Base-by-base conservation (phyloP, 2,797 vertebrate genomes). In the Danio albolineatus region DNA sequence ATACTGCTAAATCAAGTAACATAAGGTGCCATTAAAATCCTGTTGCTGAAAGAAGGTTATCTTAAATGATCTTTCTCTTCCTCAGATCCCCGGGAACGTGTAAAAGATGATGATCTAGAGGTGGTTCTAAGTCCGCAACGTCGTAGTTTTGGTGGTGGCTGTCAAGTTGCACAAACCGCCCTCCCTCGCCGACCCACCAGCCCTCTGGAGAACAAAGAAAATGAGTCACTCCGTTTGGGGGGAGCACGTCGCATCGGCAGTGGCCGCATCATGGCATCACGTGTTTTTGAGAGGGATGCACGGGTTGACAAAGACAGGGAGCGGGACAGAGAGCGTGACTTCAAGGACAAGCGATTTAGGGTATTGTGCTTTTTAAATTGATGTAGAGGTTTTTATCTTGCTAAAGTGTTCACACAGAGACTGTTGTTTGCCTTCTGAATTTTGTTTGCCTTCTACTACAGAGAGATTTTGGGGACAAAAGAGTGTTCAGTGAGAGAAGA, bases 81-180 rank as follows among this genome's bases (percentile, higher is more conserved):
- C 84, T 36, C 80, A 98, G 97, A 99, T 91, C 98, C 98, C 16
- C 94, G 97, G 71, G 97, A 99, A 78, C 93, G 97, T 43, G 92
- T 99, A 80, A 98, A 99, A 89, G 98, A 99, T 79, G 98, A 98
- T 78, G 98, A 99, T 86, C 85, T 99, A 86, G 97, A 99, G 81
- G 97, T 99, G 17, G 90, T 99, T 64, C 91, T 99, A 65, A 99
- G 97, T 88, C 97, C 97, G 0, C 98, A 99, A 84, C 93, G 98
- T 44, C 95, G 98, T 38, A 99, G 97, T 87, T 99, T 99, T 85
- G 98, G 97, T 4, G 95, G 97, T 1, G 98, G 98, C 82, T 99
- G 98, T 79, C 97, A 98, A 0, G 98, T 92, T 0, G 94, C 90
- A 0, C 92, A 94, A 1, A 78, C 84, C 2, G 71, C 86, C 13